phyloP scores from a whole-genome alignment of 2,888 invertebrate species.

The Noctua janthe region DNA sequence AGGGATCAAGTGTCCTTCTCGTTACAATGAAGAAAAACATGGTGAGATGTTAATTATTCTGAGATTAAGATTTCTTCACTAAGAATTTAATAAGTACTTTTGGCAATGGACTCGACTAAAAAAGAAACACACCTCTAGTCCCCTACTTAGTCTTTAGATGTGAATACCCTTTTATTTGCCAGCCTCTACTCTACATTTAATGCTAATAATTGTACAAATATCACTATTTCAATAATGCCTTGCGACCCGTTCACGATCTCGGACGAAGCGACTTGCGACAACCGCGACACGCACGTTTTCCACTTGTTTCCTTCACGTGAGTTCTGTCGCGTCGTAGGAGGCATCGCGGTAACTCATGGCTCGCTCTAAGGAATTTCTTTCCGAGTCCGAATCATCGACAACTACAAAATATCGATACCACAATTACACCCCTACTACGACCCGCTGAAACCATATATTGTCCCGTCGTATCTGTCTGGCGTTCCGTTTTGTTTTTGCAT shows the following conservation, averaged over 20 bases:
- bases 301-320: neutral
- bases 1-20: neutral
- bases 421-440: conserved; percentile 41
- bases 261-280: neutral
- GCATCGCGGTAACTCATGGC: neutral
- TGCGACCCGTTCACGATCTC: neutral
- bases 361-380: neutral
- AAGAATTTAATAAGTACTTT: neutral
- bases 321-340: neutral
- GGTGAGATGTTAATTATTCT: neutral
- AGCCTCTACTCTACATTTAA: neutral
- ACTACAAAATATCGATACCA: conserved; percentile 33
- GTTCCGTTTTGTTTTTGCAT: conserved; percentile 71
- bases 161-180: neutral
- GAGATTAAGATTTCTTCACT: neutral
- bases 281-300: neutral
- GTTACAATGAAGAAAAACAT: neutral
- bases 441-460: conserved; percentile 69
- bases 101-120: neutral
- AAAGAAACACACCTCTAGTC: neutral
- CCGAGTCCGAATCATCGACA: neutral
- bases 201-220: neutral
- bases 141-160: neutral
- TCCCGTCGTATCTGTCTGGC: conserved; percentile 67
- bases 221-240: neutral